These are phyloP conservation scores for Physocephala rufipes DNA, from an alignment of 2,888 invertebrate genomes.

Conservation along the genomic window DNA sequence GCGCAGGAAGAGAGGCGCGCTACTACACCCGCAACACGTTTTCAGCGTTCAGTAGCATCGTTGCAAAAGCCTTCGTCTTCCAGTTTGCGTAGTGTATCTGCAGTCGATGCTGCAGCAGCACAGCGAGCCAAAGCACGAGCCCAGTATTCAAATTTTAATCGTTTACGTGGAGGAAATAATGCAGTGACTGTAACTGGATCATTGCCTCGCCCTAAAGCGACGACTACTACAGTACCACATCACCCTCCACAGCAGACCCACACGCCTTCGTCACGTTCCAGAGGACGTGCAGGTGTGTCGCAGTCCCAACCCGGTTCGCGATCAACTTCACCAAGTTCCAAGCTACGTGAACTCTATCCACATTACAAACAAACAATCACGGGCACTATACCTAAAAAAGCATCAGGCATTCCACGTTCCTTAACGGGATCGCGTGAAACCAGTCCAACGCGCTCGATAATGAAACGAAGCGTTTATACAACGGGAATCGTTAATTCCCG, in stretches of 20 bases:
- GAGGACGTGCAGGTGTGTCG: constrained; percentile 80
- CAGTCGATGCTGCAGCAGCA: constrained; percentile 91
- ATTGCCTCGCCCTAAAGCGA: constrained; percentile 51
- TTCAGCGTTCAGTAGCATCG: constrained; percentile 55
- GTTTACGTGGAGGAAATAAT: constrained; percentile 69
- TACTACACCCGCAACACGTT: constrained; percentile 49
- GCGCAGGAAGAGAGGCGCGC: constrained; percentile 51
- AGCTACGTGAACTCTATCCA: constrained; percentile 73
- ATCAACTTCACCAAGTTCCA: constrained; percentile 92
- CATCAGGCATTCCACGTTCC: constrained; percentile 78
- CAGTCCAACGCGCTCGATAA: constrained; percentile 70
- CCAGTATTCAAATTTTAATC: constrained; percentile 80
- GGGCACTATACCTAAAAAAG: constrained; percentile 71
- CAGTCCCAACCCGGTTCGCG: constrained; percentile 96
- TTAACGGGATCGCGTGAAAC: constrained; percentile 75
- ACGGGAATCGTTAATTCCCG: constrained; percentile 52
- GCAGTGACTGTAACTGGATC: constrained; percentile 50
- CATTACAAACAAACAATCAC: constrained; percentile 59
- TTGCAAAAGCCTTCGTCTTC: constrained; percentile 56
- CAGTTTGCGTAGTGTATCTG: constrained; percentile 86
- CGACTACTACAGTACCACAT: constrained; percentile 69
- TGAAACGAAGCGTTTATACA: constrained; percentile 61
- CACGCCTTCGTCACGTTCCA: constrained; percentile 62
- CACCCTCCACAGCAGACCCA: constrained; percentile 67
- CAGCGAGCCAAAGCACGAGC: constrained; percentile 86